Conservation (phyloP, 1,140 invertebrate genomes). For the Ceratina japonica region DNA sequence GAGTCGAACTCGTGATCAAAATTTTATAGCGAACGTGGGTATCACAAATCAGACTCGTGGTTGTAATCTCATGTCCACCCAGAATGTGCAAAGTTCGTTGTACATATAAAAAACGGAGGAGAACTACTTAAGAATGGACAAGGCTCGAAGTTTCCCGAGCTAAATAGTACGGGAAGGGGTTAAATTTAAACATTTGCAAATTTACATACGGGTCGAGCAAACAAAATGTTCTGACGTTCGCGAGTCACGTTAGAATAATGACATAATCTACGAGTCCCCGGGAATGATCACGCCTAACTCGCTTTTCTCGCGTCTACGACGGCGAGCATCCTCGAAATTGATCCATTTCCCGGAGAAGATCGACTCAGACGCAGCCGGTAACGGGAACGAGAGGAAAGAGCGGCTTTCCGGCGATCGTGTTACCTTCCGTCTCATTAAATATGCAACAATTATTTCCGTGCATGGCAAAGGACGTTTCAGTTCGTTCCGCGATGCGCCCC, state of each 20-base stretch:
- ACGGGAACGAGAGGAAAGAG: slow-evolving; percentile 37
- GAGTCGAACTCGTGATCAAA: too few species aligned
- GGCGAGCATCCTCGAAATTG: slow-evolving; percentile 5
- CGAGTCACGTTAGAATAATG: not conserved
- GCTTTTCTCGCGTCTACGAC: not conserved
- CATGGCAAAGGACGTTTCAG: slow-evolving; percentile 47
- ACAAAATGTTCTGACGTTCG: not conserved
- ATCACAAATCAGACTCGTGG: too few species aligned
- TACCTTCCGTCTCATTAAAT: slow-evolving; percentile 62
- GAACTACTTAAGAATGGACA: too few species aligned
- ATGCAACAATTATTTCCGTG: slow-evolving; percentile 69
- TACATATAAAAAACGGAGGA: too few species aligned
- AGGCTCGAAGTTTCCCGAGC: too few species aligned
- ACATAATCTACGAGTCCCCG: not conserved
- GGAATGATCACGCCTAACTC: not conserved
- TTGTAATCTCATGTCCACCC: too few species aligned
- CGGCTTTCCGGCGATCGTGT: slow-evolving; percentile 33
- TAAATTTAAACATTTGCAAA: too few species aligned
- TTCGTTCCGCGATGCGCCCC: slow-evolving; percentile 43
- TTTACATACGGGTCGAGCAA: too few species aligned
- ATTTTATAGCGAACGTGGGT: too few species aligned
- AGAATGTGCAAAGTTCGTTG: too few species aligned
- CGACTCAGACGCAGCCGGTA: slow-evolving; percentile 12
- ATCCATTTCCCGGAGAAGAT: slow-evolving; percentile 49
- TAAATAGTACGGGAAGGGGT: too few species aligned